phyloP scores from a whole-genome alignment of 1,140 invertebrate species.

The Octopus sinensis region DNA sequence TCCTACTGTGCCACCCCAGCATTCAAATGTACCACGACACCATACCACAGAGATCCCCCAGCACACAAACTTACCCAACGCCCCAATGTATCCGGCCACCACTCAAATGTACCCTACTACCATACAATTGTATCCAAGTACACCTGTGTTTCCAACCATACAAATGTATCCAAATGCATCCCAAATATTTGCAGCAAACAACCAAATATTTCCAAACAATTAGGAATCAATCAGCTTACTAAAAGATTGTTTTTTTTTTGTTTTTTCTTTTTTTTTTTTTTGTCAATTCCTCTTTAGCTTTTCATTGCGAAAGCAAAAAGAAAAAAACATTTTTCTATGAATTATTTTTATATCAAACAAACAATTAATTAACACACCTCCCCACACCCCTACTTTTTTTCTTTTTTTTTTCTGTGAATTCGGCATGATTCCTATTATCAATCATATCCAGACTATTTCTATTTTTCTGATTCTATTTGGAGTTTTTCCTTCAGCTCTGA shows the following conservation, averaged over 20 bases:
- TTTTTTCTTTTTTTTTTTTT: background rate
- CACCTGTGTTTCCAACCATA: background rate
- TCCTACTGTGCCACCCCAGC: background rate
- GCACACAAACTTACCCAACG: background rate
- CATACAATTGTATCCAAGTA: background rate
- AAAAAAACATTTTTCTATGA: too few relatives aligned
- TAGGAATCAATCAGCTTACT: background rate
- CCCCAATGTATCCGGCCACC: background rate
- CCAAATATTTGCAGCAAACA: background rate
- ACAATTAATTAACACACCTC: too few relatives aligned
- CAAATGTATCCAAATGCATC: background rate
- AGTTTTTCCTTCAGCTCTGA: too few relatives aligned
- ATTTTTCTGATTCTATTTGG: too few relatives aligned
- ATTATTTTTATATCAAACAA: too few relatives aligned
- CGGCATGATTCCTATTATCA: too few relatives aligned
- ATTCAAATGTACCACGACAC: background rate
- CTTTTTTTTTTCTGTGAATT: too few relatives aligned
- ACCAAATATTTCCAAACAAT: background rate
- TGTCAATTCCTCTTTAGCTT: too few relatives aligned
- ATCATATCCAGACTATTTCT: too few relatives aligned
- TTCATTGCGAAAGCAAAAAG: too few relatives aligned
- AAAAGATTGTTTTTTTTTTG: background rate
- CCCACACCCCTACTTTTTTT: too few relatives aligned
- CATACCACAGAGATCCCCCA: background rate
- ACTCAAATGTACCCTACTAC: background rate